phyloP scores from a whole-genome alignment of 2,797 vertebrate genomes.

The Semotilus atromaculatus region DNA sequence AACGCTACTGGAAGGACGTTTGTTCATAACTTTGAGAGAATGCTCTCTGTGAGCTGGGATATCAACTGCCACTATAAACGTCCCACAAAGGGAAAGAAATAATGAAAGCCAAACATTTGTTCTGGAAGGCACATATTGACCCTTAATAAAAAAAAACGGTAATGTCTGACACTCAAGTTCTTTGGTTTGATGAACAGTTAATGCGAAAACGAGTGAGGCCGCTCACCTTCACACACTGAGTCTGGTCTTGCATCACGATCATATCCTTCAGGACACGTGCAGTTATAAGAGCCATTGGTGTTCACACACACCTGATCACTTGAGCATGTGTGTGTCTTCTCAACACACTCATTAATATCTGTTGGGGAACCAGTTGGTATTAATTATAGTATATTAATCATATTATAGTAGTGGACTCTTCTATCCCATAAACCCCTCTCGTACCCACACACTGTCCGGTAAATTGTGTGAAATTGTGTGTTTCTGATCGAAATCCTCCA shows the following conservation, averaged over 20 bases:
- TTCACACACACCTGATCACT: not conserved
- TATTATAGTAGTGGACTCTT: constrained; percentile 31
- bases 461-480: not conserved
- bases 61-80: not conserved
- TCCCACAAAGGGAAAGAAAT: not conserved
- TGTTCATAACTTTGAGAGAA: too few relatives aligned
- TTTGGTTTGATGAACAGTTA: not conserved
- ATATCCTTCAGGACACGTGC: constrained; percentile 19
- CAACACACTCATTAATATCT: constrained; percentile 66
- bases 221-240: not conserved
- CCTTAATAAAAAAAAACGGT: not conserved
- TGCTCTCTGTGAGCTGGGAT: too few relatives aligned
- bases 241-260: rapidly evolving
- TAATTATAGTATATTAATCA: not conserved
- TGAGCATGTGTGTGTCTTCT: rapidly evolving
- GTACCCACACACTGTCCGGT: constrained; percentile 33
- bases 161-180: not conserved
- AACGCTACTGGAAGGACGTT: too few relatives aligned
- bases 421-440: not conserved
- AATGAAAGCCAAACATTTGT: not conserved
- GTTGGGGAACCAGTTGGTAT: not conserved
- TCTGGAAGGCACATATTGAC: not conserved
- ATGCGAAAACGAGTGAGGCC: not conserved
- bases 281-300: not conserved
- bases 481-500: not conserved